Percentiles rank a stretch among this genome's conserved stretches.
phyloP scores from a whole-genome alignment of 2,113 vertebrate species.

The Tichodroma muraria region DNA sequence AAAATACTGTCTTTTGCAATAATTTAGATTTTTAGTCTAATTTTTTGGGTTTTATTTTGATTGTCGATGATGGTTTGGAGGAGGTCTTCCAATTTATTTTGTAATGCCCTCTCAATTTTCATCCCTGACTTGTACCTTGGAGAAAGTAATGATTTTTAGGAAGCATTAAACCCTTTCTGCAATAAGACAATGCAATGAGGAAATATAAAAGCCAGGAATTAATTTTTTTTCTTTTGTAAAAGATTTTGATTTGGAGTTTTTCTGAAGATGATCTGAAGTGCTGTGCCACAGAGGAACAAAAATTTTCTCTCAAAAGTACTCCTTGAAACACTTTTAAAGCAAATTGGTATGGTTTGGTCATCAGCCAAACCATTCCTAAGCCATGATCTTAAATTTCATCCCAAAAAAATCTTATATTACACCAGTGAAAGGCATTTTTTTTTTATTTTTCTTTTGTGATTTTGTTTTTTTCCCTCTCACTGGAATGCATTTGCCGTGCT shows the following conservation, averaged over 20 bases:
- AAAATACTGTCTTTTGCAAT: not conserved
- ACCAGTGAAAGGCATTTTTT: not conserved
- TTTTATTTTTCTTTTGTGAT: not conserved
- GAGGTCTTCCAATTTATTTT: not conserved
- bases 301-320: not conserved
- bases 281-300: not conserved
- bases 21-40: not conserved
- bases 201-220: not conserved
- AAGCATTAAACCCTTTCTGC: not conserved
- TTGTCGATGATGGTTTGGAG: not conserved
- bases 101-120: not conserved
- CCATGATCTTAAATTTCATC: not conserved
- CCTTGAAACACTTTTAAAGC: not conserved
- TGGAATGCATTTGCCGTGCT: not conserved
- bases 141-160: not conserved
- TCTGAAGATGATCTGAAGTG: not conserved
- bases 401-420: not conserved
- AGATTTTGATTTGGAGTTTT: not conserved
- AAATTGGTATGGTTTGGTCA: not conserved
- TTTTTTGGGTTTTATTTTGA: not conserved
- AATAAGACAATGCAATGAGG: not conserved
- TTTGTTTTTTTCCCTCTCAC: fast-evolving
- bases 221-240: not conserved
- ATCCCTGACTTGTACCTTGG: not conserved
- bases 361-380: not conserved